These are phyloP conservation scores for Drosophila nigromelanica DNA, from an alignment of 1,140 invertebrate species.

Conservation along the genomic window DNA sequence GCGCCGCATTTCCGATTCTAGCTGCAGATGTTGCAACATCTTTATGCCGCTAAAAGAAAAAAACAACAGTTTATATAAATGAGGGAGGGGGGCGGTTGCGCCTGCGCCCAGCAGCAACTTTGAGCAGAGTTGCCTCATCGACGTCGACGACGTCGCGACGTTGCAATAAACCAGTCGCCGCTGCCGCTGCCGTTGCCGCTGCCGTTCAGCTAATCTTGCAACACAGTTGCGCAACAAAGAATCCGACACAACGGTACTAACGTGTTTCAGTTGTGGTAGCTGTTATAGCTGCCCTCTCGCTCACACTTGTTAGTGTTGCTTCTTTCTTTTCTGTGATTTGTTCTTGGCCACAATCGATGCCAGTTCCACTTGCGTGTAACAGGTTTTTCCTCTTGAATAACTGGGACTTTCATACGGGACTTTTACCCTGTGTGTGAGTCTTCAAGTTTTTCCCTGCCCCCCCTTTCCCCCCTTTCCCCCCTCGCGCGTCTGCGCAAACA, in stretches of 20 bases:
- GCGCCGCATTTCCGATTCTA: conserved; percentile 70
- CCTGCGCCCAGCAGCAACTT: conserved; percentile 46
- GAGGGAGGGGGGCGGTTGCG: conserved; percentile 16
- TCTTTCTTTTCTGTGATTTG: conserved; percentile 23
- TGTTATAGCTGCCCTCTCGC: conserved; percentile 19
- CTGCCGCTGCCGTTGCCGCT: conserved; percentile 47
- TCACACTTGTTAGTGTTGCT: not conserved
- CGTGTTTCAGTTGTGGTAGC: conserved; percentile 66
- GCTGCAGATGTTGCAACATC: conserved; percentile 78
- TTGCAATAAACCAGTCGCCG: conserved; percentile 81
- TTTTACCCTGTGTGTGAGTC: conserved; percentile 67
- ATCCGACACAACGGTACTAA: conserved; percentile 83
- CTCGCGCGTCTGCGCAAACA: not conserved
- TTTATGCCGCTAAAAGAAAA: not conserved
- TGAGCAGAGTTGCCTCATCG: conserved; percentile 69
- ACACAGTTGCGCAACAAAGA: conserved; percentile 84
- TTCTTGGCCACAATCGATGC: conserved; percentile 58
- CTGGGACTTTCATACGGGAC: conserved; percentile 84
- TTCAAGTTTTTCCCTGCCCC: conserved; percentile 21
- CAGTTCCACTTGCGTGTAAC: conserved; percentile 75
- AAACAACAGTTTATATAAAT: conserved; percentile 30
- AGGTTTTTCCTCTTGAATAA: conserved; percentile 83
- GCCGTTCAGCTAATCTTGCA: conserved; percentile 77
- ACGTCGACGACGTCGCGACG: conserved; percentile 33
- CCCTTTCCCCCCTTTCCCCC: not conserved